Base-by-base conservation (phyloP, 2,797 vertebrate genomes). In the Urosaurus nigricauda region DNA sequence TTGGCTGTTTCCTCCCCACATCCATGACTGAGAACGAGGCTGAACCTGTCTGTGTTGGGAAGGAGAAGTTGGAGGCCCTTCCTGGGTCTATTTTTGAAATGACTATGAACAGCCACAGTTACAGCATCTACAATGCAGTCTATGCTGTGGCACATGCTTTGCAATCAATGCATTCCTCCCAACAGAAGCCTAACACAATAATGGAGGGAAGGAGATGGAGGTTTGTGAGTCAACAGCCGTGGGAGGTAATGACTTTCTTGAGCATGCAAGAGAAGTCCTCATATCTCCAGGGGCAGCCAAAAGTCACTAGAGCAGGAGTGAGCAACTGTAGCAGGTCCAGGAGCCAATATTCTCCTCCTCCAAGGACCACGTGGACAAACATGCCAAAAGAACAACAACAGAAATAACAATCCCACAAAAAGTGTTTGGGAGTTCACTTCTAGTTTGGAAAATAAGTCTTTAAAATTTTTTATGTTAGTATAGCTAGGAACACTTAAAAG, bases 111-210 rank as follows among this genome's bases (percentile, higher is more conserved):
- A 53, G 87, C 26, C 87, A 77, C 14, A 78, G 87, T n/a, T 88
- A 88, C 17, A 65, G 79, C 16, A 83, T 88, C 70, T 88, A 83
- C 35, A 83, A 83, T 40, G 81, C 80, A 1, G 73, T 83, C 24
- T 78, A 83, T 83, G 32, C n/a, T 21, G 47, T 83, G 21, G 87
- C n/a, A 16, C 47, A 43, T 83, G 24, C 73, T 40, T 83, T 84
- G 2, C 81, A 84, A 9, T 1, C 0, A 35, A 78, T 70, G 29
- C 19, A 68, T 17, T 21, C 29, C 3, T 43, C 19, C 14, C 77
- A 35, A 24, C 43, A 17, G 26, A 84, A 43, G 4, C 17, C n/a
- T 24, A 88, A 47, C 58, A 29, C 14, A 13, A 65, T 5, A 5
- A 6, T 0, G 43, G 2, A 12, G 7, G 6, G 8, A 19, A 53